Evolutionary conservation across 2,888 invertebrate genomes (phyloP).

Genomic region (Microctonus brassicae): DNA sequence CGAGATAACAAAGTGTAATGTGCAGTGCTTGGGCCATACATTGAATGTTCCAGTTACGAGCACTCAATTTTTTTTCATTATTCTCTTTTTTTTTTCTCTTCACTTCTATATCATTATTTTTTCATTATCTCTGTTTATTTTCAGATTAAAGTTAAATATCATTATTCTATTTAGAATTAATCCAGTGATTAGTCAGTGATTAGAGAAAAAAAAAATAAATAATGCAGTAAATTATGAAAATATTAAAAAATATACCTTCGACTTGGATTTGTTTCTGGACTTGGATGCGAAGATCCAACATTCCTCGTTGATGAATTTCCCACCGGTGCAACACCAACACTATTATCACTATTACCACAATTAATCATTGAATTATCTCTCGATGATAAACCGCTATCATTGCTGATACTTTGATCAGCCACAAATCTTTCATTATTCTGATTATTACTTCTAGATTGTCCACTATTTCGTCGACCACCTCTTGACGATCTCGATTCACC

Average conservation of each 20-base stretch:
- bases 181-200: not conserved
- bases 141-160: not conserved
- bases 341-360: conserved; percentile 26
- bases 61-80: too few relatives aligned
- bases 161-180: not conserved
- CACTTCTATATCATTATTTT: not conserved
- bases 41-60: not conserved
- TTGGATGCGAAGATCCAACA: conserved; percentile 36
- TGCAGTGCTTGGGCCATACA: not conserved
- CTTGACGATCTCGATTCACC: conserved; percentile 36
- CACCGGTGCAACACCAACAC: conserved; percentile 40
- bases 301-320: conserved; percentile 65
- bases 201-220: not conserved
- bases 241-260: conserved; percentile 5
- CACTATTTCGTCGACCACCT: conserved; percentile 43
- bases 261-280: not conserved
- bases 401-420: conserved; percentile 13
- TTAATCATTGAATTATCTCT: conserved; percentile 14
- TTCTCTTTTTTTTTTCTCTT: not conserved
- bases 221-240: not conserved
- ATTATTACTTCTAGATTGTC: conserved; percentile 25
- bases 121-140: not conserved
- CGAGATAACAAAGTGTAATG: not conserved
- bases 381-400: conserved; percentile 23
- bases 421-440: conserved; percentile 31